phyloP scores from a whole-genome alignment of 2,888 invertebrate genomes.

The Acheta domesticus region DNA sequence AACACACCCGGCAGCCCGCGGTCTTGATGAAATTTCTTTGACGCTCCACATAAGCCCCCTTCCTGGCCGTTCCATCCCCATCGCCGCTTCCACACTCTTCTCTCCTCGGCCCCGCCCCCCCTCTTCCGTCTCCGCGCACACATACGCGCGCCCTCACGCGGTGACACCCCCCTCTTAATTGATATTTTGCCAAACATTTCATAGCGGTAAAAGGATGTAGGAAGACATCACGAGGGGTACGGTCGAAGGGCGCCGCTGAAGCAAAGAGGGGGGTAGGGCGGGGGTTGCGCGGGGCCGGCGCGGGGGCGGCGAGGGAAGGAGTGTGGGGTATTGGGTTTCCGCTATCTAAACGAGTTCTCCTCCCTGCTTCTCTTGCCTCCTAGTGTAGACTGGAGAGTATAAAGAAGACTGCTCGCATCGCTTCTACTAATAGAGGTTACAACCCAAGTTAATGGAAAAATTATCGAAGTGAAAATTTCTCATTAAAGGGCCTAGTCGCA shows the following conservation, averaged over 20 bases:
- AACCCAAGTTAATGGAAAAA: conserved; percentile 44
- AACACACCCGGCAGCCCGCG: neutral
- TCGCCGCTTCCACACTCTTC: neutral
- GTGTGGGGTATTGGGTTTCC: conserved; percentile 26
- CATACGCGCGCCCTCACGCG: neutral
- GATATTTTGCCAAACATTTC: conserved; percentile 34
- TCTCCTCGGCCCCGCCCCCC: neutral
- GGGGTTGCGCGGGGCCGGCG: neutral
- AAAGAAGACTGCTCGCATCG: conserved; percentile 37
- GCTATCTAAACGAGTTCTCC: conserved; percentile 22
- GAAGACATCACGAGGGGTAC: neutral
- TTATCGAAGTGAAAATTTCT: conserved; percentile 45
- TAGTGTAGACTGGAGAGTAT: conserved; percentile 34
- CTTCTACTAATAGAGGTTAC: conserved; percentile 42
- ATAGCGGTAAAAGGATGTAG: conserved; percentile 22
- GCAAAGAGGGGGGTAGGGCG: neutral
- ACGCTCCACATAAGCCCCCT: conserved; percentile 23
- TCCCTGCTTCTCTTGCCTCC: conserved; percentile 1
- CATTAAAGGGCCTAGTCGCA: conserved; percentile 41
- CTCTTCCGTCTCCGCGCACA: neutral
- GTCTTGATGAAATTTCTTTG: conserved; percentile 32
- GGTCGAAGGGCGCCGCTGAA: neutral
- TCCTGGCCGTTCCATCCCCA: neutral
- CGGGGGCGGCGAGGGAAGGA: neutral
- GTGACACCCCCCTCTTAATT: conserved; percentile 31